Base-by-base conservation (phyloP, 92 coral and sea anemone species). In the Metridium senile region DNA sequence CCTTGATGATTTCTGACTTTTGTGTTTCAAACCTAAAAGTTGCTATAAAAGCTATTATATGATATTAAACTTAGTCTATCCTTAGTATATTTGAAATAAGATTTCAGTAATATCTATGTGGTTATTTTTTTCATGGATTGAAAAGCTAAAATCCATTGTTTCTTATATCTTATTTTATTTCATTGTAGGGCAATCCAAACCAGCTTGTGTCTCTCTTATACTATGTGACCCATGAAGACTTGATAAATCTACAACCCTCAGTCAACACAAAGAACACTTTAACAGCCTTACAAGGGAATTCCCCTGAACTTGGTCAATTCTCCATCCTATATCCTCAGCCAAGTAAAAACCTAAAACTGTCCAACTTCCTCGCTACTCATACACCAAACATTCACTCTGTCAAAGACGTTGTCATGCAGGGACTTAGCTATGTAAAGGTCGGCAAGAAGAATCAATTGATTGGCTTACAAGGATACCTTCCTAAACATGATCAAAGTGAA, bases 231-330 rank as follows among this genome's bases (percentile, higher is more conserved):
- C 94, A 96, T 27, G 96, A 96, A 28, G 90, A 93, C 23, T 51
- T 63, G 26, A 87, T 89, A 28, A 81, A 80, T 25, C 71, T 96
- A 46, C 63, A 70, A 20, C 97, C 97, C 1, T 82, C 84, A 2
- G 33, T 84, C 39, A 77, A 72, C 61, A 69, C 62, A 4, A 77
- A 85, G 62, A 88, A 85, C 71, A 65, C 78, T 1, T 87, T 96
- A 27, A 76, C 93, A 57, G 74, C 74, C 7, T 84, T 96, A 28
- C 89, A 74, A 3, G 99, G 99, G 10, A 81, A 85, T 25, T 86
- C 93, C 22, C 92, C 96, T 1, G 99, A 96, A 54, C 89, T 96
- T 4, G 99, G 99, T 27, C 79, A 83, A 70, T 96, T 92, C 75
- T 77, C 82, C 1, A 74, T 96, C 20, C 74, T 70, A 65, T 92